These are phyloP conservation scores for Diloba caeruleocephala DNA, from an alignment of 2,888 invertebrate species.

Conservation along the genomic window DNA sequence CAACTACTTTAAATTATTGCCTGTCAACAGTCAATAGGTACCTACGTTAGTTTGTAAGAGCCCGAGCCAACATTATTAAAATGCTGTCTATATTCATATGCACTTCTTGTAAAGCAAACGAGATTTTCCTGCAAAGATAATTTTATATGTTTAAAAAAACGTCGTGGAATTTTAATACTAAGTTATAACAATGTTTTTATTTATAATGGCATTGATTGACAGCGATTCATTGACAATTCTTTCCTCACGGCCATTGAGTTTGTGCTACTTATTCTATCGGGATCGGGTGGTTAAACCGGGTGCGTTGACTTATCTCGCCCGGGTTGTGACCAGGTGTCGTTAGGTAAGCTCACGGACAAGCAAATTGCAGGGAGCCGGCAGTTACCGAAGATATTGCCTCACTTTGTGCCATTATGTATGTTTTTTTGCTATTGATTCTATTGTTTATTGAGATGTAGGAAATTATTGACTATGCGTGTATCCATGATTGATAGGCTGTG, in stretches of 20 bases:
- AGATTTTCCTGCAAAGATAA: background rate
- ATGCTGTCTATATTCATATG: conserved; percentile 3
- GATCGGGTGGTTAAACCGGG: conserved; percentile 50
- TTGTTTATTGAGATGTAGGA: conserved; percentile 31
- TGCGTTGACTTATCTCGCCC: conserved; percentile 44
- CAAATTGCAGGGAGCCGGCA: conserved; percentile 44
- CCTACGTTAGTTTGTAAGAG: conserved; percentile 6
- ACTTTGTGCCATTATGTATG: conserved; percentile 43
- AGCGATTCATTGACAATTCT: conserved; percentile 45
- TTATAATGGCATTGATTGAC: no score
- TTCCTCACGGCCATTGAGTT: conserved; percentile 35
- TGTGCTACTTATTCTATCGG: conserved; percentile 46
- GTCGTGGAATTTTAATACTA: no score
- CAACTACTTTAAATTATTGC: conserved; percentile 43
- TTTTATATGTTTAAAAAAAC: no score
- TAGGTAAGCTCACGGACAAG: conserved; percentile 20
- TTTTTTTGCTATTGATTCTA: conserved; percentile 32
- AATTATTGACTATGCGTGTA: conserved; percentile 13
- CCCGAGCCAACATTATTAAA: conserved; percentile 26
- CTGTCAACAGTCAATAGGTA: conserved; percentile 41
- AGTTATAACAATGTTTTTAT: no score
- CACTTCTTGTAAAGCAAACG: conserved; percentile 3
- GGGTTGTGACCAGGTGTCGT: conserved; percentile 39
- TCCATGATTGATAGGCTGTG: conserved; percentile 34
- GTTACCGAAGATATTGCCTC: conserved; percentile 38